Evolutionary conservation across 2,797 vertebrate species (phyloP).

Genomic region (Anabacerthia variegaticeps): DNA sequence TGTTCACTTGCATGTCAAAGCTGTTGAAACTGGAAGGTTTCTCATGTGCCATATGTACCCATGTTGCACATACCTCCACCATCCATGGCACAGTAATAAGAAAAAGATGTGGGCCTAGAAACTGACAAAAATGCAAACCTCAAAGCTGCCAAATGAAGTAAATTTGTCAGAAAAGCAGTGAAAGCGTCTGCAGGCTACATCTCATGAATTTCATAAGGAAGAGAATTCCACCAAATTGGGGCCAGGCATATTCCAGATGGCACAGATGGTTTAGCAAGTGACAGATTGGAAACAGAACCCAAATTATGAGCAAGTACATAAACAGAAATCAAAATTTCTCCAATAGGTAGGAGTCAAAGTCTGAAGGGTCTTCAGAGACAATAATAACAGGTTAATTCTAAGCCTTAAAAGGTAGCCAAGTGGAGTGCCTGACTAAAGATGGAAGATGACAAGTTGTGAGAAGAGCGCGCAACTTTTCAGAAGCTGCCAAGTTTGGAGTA

Average conservation of each 20-base stretch:
- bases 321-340: slow-evolving; percentile 66
- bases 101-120: background rate
- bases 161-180: slow-evolving; percentile 25
- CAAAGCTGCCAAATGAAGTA: slow-evolving; percentile 31
- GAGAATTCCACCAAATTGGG: slow-evolving; percentile 54
- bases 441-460: slow-evolving; percentile 45
- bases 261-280: slow-evolving; percentile 73
- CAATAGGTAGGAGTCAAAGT: slow-evolving; percentile 61
- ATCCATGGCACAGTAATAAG: background rate
- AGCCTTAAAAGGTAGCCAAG: slow-evolving; percentile 39
- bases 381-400: slow-evolving; percentile 52
- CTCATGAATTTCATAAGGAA: slow-evolving; percentile 59
- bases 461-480: background rate
- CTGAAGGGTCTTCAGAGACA: slow-evolving; percentile 57
- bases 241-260: slow-evolving; percentile 61
- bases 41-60: accelerated
- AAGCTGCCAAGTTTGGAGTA: slow-evolving; percentile 23
- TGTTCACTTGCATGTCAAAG: background rate
- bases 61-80: background rate
- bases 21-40: background rate
- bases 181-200: slow-evolving; percentile 48
- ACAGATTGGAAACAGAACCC: slow-evolving; percentile 72
- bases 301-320: slow-evolving; percentile 65
- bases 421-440: slow-evolving; percentile 1
- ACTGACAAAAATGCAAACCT: slow-evolving; percentile 46